phyloP scores from a whole-genome alignment of 2,797 vertebrate genomes.

The Enoplosus armatus region DNA sequence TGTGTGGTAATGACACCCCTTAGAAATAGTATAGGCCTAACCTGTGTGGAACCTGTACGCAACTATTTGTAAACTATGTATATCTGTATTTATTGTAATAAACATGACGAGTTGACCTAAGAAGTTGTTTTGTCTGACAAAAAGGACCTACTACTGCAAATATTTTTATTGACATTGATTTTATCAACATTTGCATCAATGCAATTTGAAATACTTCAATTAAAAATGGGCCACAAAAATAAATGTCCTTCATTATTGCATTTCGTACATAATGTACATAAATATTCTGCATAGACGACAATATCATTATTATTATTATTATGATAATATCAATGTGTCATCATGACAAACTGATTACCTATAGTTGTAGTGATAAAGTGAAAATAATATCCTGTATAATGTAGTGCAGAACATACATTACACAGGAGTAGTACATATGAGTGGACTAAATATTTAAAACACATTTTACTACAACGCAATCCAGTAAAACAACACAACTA shows the following conservation, averaged over 20 bases:
- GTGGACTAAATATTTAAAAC: neutral
- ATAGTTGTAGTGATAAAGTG: neutral
- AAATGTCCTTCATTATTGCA: neutral
- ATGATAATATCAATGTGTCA: neutral
- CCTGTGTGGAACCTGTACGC: slow-evolving; percentile 55
- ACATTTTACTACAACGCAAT: neutral
- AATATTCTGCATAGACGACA: neutral
- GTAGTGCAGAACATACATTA: neutral
- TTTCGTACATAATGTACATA: neutral
- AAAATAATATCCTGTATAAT: neutral
- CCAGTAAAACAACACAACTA: neutral
- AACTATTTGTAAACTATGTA: slow-evolving; percentile 86
- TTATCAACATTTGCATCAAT: neutral
- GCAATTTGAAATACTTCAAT: neutral
- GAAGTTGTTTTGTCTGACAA: too few relatives aligned
- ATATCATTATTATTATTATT: neutral
- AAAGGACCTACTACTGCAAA: neutral
- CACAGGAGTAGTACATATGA: neutral
- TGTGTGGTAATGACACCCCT: slow-evolving; percentile 34
- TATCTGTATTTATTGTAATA: slow-evolving; percentile 99
- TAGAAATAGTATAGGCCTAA: slow-evolving; percentile 32
- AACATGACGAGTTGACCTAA: slow-evolving; percentile 73
- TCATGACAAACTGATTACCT: neutral
- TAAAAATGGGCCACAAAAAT: neutral
- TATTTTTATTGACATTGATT: too few relatives aligned